Conservation (phyloP, 2,888 invertebrate genomes). For the Thymelicus acteon region DNA sequence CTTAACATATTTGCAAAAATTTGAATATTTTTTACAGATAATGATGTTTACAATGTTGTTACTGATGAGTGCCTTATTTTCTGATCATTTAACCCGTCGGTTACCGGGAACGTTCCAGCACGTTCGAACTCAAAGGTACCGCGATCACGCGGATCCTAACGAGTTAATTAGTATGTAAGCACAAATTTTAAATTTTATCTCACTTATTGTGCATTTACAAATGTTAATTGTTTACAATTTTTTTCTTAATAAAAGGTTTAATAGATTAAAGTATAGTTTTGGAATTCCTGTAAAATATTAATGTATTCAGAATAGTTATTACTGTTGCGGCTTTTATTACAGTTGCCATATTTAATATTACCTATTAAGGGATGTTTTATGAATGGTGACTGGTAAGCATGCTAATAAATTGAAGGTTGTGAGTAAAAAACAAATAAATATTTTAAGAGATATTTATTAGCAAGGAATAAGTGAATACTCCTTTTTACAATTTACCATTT, state of each 20-base stretch:
- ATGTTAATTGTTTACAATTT: constrained; percentile 18
- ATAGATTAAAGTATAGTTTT: not conserved
- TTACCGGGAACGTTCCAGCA: too few species aligned
- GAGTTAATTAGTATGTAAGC: constrained; percentile 44
- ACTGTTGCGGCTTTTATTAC: not conserved
- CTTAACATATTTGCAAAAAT: not conserved
- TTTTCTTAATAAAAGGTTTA: constrained; percentile 7
- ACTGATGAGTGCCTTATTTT: constrained; percentile 27
- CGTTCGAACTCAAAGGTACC: too few species aligned
- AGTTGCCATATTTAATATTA: not conserved
- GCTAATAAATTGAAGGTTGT: not conserved
- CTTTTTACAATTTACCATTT: constrained; percentile 1
- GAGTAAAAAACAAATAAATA: not conserved
- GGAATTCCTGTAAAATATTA: not conserved
- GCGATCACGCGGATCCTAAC: too few species aligned
- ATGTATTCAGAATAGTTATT: not conserved
- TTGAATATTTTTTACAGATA: not conserved
- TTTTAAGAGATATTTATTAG: constrained; percentile 22
- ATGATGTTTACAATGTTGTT: not conserved
- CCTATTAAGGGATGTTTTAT: not conserved
- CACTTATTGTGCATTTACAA: constrained; percentile 36
- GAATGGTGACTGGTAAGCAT: too few species aligned
- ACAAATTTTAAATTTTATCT: constrained; percentile 31
- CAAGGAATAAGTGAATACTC: not conserved
- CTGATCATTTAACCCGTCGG: constrained; percentile 23